Conservation (phyloP, 2,113 vertebrate genomes). For the Etheostoma spectabile region DNA sequence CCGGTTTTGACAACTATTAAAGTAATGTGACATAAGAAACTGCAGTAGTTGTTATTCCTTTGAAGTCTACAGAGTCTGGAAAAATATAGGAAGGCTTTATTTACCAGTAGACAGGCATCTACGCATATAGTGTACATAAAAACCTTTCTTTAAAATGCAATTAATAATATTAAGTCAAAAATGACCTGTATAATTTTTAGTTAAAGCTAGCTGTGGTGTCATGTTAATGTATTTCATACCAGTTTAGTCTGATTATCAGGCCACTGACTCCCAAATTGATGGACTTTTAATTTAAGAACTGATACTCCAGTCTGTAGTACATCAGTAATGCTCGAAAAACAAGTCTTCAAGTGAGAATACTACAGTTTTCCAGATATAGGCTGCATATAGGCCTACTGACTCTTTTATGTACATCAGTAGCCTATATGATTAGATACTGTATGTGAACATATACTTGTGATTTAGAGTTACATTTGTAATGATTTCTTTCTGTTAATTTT, state of each 20-base stretch:
- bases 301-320: background rate
- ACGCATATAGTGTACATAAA: too few relatives aligned
- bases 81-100: background rate
- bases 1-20: conserved; percentile 29
- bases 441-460: background rate
- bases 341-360: background rate
- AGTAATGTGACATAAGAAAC: conserved; percentile 13
- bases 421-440: too few relatives aligned
- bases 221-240: background rate
- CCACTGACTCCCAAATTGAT: background rate
- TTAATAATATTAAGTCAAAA: background rate
- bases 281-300: background rate
- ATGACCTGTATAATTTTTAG: background rate
- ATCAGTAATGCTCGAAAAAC: background rate
- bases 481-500: background rate
- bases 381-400: too few relatives aligned
- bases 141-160: background rate
- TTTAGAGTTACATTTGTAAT: background rate
- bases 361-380: background rate
- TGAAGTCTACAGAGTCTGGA: background rate
- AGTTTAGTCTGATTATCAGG: background rate
- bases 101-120: background rate
- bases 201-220: background rate
- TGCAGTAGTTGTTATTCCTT: conserved; percentile 7
- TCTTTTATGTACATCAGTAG: background rate